Percentiles rank a stretch among this genome's conserved stretches.
Conservation (phyloP, 2,797 vertebrate genomes). For the Glossophaga mutica region DNA sequence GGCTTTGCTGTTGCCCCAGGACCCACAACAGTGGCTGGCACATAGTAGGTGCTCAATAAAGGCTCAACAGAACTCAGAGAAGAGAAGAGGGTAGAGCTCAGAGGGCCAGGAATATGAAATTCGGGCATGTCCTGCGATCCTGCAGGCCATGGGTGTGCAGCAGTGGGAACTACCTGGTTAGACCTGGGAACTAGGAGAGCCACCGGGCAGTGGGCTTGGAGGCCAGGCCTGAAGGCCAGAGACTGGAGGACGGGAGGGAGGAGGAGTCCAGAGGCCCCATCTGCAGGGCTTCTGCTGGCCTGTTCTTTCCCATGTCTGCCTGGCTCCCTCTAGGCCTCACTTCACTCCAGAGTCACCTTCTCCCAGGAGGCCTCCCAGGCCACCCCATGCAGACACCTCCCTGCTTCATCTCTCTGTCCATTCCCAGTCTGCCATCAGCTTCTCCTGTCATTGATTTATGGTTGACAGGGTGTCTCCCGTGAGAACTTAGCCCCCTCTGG, state of each 20-base stretch:
- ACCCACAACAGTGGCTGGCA: background rate
- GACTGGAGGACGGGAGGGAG: too few relatives aligned
- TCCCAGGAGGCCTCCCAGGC: background rate
- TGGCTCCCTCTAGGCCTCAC: background rate
- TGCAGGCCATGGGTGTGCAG: background rate
- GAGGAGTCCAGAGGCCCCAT: background rate
- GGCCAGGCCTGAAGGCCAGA: background rate
- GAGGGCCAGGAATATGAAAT: too few relatives aligned
- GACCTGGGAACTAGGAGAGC: background rate
- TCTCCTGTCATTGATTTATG: background rate
- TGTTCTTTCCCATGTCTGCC: background rate
- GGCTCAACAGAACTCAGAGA: background rate
- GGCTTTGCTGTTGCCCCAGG: background rate
- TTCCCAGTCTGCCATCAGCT: rapidly evolving
- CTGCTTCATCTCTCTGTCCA: background rate
- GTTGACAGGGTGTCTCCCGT: rapidly evolving
- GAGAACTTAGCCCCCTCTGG: background rate
- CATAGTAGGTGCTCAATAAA: background rate
- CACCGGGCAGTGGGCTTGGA: background rate
- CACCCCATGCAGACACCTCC: rapidly evolving
- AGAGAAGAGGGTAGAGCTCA: background rate
- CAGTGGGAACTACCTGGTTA: background rate
- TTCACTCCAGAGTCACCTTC: background rate
- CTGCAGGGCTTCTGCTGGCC: background rate
- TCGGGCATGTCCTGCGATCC: background rate